Evolutionary conservation across 2,888 invertebrate genomes (phyloP).

Genomic region (Drosophila buzzatii): DNA sequence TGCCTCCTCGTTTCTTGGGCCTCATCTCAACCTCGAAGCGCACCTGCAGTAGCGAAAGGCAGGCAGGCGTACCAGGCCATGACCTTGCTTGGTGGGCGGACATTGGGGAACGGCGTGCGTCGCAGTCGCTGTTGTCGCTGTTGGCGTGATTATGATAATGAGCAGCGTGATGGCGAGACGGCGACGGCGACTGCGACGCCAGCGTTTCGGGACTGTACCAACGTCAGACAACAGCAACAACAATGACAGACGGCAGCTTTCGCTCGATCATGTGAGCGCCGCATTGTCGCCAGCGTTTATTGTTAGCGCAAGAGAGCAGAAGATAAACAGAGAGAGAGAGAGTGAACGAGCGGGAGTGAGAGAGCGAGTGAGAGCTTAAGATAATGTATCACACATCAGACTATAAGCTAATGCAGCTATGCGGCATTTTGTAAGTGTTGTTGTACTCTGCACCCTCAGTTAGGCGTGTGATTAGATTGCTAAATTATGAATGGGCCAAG

Average conservation of each 20-base stretch:
- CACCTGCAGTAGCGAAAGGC: slow-evolving; percentile 47
- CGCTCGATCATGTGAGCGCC: slow-evolving; percentile 70
- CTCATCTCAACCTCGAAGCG: slow-evolving; percentile 10
- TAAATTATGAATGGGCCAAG: slow-evolving; percentile 65
- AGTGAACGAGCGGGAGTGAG: background rate
- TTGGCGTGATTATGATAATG: slow-evolving; percentile 74
- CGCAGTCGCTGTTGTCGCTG: slow-evolving; percentile 10
- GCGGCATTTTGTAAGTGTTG: slow-evolving; percentile 37
- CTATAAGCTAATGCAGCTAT: slow-evolving; percentile 31
- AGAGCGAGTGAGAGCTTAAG: slow-evolving; percentile 14
- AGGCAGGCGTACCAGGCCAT: slow-evolving; percentile 44
- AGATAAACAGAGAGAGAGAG: slow-evolving; percentile 17
- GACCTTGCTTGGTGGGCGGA: slow-evolving; percentile 69
- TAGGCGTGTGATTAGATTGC: slow-evolving; percentile 59
- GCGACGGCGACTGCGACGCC: slow-evolving; percentile 6
- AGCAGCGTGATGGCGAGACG: slow-evolving; percentile 37
- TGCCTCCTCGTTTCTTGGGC: slow-evolving; percentile 7
- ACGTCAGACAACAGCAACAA: slow-evolving; percentile 20
- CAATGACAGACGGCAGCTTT: slow-evolving; percentile 22
- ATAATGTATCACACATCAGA: slow-evolving; percentile 27
- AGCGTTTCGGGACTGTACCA: slow-evolving; percentile 55
- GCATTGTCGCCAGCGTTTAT: slow-evolving; percentile 54
- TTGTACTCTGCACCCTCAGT: slow-evolving; percentile 53
- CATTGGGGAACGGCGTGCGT: slow-evolving; percentile 19
- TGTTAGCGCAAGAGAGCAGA: slow-evolving; percentile 41